A percentile compares a stretch with the other conserved stretches of the same genome.
Conservation (phyloP, 1,140 invertebrate genomes). For the Drosophila neocordata region DNA sequence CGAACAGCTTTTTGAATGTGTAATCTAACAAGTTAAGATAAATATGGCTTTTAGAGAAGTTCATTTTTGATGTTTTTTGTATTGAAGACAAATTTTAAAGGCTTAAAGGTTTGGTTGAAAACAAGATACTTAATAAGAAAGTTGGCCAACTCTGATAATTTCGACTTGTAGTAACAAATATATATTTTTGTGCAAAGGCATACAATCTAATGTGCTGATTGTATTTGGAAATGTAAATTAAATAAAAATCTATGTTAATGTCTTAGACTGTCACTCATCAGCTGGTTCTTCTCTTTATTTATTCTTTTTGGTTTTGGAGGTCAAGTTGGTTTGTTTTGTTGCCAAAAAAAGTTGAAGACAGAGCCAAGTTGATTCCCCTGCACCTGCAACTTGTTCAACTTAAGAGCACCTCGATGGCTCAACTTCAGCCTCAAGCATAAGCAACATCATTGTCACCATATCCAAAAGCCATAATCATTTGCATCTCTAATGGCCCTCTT, state of each 20-base stretch:
- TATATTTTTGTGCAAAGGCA: neutral
- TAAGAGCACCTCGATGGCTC: conserved; percentile 4
- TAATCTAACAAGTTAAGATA: no score
- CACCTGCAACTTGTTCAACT: conserved; percentile 11
- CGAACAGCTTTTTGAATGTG: no score
- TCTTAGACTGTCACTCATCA: conserved; percentile 31
- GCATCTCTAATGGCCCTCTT: conserved; percentile 70
- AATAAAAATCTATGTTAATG: conserved; percentile 68
- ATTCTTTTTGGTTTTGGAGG: conserved; percentile 27
- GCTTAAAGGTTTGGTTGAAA: no score
- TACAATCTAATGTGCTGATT: conserved; percentile 23
- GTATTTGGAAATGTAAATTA: conserved; percentile 25
- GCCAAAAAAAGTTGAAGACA: conserved; percentile 21
- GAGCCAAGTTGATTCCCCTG: neutral
- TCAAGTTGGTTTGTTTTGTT: conserved; percentile 36
- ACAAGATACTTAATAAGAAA: no score
- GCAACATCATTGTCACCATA: conserved; percentile 36
- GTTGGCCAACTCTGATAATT: no score
- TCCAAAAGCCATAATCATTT: conserved; percentile 75
- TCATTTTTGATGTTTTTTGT: no score
- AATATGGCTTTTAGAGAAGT: no score
- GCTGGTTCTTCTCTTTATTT: neutral
- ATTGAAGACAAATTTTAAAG: no score
- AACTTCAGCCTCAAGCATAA: conserved; percentile 1
- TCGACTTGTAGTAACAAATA: neutral